Evolutionary conservation across 2,888 invertebrate genomes (phyloP).

Genomic region (Julus scandinavius): DNA sequence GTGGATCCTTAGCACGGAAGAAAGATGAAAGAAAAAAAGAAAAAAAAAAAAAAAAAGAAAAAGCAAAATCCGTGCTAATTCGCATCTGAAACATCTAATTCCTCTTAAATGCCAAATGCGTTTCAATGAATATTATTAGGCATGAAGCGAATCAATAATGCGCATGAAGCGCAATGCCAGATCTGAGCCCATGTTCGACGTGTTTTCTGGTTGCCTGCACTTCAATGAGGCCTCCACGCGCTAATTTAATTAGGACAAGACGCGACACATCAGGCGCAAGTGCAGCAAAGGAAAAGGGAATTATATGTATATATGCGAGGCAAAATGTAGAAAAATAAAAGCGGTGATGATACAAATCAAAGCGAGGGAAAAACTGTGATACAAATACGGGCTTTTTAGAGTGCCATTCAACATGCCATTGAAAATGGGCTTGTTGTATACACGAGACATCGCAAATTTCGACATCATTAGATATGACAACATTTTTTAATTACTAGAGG

Average conservation of each 20-base stretch:
- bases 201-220: neutral
- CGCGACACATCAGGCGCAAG: neutral
- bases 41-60: too few species aligned
- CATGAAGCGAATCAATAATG: neutral
- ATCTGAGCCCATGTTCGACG: neutral
- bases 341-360: neutral
- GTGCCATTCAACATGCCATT: neutral
- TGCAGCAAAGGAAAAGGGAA: neutral
- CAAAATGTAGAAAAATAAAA: neutral
- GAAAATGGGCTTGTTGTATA: too few species aligned
- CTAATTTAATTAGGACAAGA: slow-evolving; percentile 24
- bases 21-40: too few species aligned
- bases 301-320: too few species aligned
- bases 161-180: neutral
- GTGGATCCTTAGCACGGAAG: too few species aligned
- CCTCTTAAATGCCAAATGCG: slow-evolving; percentile 27
- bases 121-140: slow-evolving; percentile 14
- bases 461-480: too few species aligned
- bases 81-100: neutral
- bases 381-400: neutral
- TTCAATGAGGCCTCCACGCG: neutral
- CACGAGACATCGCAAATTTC: too few species aligned
- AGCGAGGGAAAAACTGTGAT: neutral
- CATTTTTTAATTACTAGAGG: too few species aligned
- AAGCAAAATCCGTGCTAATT: neutral